Base-by-base conservation (phyloP, 1,140 invertebrate genomes). In the Diorhabda carinulata region DNA sequence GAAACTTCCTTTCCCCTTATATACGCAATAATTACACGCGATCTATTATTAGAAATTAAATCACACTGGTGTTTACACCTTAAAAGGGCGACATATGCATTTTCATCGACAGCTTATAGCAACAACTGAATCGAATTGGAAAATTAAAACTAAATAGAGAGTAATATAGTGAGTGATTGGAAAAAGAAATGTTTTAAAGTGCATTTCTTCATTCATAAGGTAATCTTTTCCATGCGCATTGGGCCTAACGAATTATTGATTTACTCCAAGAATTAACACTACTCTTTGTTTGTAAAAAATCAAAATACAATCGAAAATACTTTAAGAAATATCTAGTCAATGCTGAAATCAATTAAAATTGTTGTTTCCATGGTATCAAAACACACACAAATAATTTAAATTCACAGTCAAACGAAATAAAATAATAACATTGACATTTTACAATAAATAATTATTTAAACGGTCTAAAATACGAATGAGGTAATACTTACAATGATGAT, bases 361-460 rank as follows among this genome's bases (percentile, higher is more conserved):
- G 6, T 52, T 52, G 47, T 52, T 52, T 8, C 47, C n/a, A 52
- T 52, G 47, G 47, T 25, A 25, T 25, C 25, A 52, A 52, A 52
- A 52, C 3, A 52, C 6, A 52, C 47, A 52, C n/a, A n/a, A 3
- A 52, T 8, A n/a, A 52, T 52, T 5, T 52, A 52, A 52, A 52
- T 52, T 52, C 47, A 4, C 6, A 52, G 2, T 8, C 6, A 52
- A 52, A 52, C 47, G n/a, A 6, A 52, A 52, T 25, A 1, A 52
- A 52, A 52, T n/a, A 52, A 8, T 52, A n/a, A n/a, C 47, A 52
- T 52, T 52, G 47, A 52, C 47, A 52, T 52, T 52, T 52, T 52
- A 4, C 47, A n/a, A 52, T 52, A 52, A 52, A n/a, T n/a, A 3
- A 52, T 52, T 52, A 52, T 52, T 52, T 52, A 52, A 52, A 6